These are phyloP conservation scores for Dunckerocampus dactyliophorus DNA, from an alignment of 2,113 vertebrate genomes.

Conservation along the genomic window DNA sequence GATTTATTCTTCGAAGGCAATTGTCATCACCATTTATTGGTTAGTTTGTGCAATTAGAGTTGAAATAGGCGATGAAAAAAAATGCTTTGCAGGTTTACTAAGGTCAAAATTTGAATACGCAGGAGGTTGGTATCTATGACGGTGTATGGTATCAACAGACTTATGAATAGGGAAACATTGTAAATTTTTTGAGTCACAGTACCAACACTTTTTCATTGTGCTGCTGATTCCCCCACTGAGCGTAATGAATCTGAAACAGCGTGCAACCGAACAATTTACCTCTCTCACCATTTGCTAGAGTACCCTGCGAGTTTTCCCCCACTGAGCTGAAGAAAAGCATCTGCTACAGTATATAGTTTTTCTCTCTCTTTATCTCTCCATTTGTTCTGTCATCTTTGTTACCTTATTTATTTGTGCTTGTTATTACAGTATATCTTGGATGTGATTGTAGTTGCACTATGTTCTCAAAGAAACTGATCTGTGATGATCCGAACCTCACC, in stretches of 20 bases:
- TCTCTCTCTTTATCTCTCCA: conserved; percentile 26
- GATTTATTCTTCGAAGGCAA: not conserved
- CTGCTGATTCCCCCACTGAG: conserved; percentile 15
- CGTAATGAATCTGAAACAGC: conserved; percentile 32
- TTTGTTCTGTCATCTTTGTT: conserved; percentile 34
- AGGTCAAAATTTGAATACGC: too few species aligned
- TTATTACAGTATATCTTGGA: not conserved
- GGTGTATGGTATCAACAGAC: too few species aligned
- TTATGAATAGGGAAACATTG: too few species aligned
- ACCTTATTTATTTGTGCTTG: conserved; percentile 12
- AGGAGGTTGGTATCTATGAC: too few species aligned
- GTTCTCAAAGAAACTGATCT: too few species aligned
- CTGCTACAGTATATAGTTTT: conserved; percentile 23
- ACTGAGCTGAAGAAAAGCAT: conserved; percentile 15
- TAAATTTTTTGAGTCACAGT: not conserved
- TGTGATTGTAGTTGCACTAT: too few species aligned
- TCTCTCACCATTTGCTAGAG: conserved; percentile 22
- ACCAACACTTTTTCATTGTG: not conserved
- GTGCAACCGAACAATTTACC: conserved; percentile 39
- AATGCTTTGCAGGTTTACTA: not conserved
- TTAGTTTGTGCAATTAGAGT: not conserved
- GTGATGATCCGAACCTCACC: too few species aligned
- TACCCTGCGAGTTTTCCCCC: conserved; percentile 24
- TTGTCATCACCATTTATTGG: not conserved
- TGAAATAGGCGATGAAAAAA: not conserved